Base-by-base conservation (phyloP, 2,888 invertebrate species). In the Cyclophora albipunctata region DNA sequence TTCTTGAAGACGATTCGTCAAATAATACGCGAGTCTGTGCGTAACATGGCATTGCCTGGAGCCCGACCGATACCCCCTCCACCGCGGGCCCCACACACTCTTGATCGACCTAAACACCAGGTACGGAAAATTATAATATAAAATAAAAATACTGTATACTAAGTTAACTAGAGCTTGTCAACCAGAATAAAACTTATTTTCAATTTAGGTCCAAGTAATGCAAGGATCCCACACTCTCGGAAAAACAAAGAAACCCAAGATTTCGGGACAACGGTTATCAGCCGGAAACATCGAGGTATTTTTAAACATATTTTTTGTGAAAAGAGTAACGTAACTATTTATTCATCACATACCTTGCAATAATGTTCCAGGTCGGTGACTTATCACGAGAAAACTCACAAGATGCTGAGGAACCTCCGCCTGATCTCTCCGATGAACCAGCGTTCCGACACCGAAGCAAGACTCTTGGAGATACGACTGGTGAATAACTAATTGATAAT, bases 1-100 rank as follows among this genome's bases (percentile, higher is more conserved):
- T 98, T 98, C 91, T 91, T 98, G 72, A 97, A 97, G 88, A 98
- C 98, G 53, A 98, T 98, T 70, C 92, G 98, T 50, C 98, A 98
- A 87, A 98, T 98, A 62, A 98, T 98, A 69, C 93, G 98, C 59
- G 98, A 98, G 86, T 97, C 97, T 54, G 98, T 98, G 45, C 92
- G 98, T 67, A 98, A 97, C 84, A 98, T 98, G 98, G 95, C 96
- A 71, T 94, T 98, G 82, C 98, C 98, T 50, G 92, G 93, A 66
- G 90, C 92, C 20, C 93, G 95, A 64, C 92, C 92, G 42, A 87
- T 88, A 60, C 90, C 88, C 60, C 90, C 90, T 3, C 78, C 85
- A 45, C 90, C 90, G 45, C 82, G 85, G 34, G 82, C 84, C 51
- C 89, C 76, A 0, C 78, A 78, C 63, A 71, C 71, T 63, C 84